Evolutionary conservation across 1,140 invertebrate species (phyloP).

Genomic region (Panagrolaimus sp.): DNA sequence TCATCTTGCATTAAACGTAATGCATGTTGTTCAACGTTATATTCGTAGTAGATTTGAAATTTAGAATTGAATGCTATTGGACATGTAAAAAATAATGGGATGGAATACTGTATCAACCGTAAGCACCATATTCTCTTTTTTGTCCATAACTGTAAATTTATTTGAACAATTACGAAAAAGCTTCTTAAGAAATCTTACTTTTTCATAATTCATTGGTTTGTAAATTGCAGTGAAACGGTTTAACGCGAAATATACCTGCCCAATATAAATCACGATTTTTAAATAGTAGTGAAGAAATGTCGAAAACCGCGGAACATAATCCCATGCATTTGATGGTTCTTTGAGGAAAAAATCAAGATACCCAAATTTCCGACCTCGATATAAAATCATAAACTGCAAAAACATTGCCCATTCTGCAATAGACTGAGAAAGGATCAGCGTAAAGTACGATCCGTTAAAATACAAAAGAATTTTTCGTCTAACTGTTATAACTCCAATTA

Average conservation of each 20-base stretch:
- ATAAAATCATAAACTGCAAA: constrained; percentile 6
- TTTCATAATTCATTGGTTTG: constrained; percentile 6
- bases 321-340: not conserved
- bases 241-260: not conserved
- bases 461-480: not conserved
- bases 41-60: not conserved
- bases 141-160: not conserved
- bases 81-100: not conserved
- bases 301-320: not conserved
- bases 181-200: too few species aligned
- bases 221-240: not conserved
- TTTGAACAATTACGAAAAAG: too few species aligned
- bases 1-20: not conserved
- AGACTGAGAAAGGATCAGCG: not conserved
- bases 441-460: not conserved
- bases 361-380: constrained; percentile 1
- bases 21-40: not conserved
- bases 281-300: constrained; percentile 7
- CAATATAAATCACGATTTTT: not conserved
- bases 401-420: constrained; percentile 10
- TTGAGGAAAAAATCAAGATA: constrained; percentile 3
- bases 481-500: not conserved
- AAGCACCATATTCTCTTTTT: not conserved
- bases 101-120: not conserved
- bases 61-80: not conserved